phyloP scores from a whole-genome alignment of 2,797 vertebrate genomes.

The Microctenopoma stevenorrisi region DNA sequence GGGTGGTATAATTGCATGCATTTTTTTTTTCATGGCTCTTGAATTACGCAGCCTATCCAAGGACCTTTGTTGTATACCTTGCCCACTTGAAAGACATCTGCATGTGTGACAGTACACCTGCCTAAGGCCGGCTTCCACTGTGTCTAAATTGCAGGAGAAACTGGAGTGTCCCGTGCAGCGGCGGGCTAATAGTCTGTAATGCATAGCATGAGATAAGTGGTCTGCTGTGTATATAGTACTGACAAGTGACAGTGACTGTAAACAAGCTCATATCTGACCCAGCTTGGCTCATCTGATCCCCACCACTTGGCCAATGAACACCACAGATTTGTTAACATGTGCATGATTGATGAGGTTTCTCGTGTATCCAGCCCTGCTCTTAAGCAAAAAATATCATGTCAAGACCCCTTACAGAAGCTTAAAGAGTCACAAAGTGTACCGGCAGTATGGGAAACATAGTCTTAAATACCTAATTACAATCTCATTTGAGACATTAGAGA shows the following conservation, averaged over 20 bases:
- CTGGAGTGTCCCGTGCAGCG: slow-evolving; percentile 45
- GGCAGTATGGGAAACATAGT: slow-evolving; percentile 7
- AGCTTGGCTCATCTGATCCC: slow-evolving; percentile 73
- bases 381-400: slow-evolving; percentile 52
- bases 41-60: slow-evolving; percentile 39
- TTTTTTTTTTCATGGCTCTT: slow-evolving; percentile 54
- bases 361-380: slow-evolving; percentile 64
- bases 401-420: slow-evolving; percentile 35
- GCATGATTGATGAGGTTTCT: slow-evolving; percentile 76
- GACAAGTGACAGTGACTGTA: slow-evolving; percentile 79
- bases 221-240: slow-evolving; percentile 57
- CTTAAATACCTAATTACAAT: slow-evolving; percentile 31
- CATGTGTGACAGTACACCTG: slow-evolving; percentile 48
- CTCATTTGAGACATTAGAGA: slow-evolving; percentile 42
- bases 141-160: slow-evolving; percentile 57
- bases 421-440: slow-evolving; percentile 46
- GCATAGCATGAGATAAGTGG: slow-evolving; percentile 68
- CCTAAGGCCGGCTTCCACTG: slow-evolving; percentile 20
- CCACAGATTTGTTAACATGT: slow-evolving; percentile 81
- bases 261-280: slow-evolving; percentile 71
- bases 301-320: slow-evolving; percentile 80
- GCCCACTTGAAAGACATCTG: slow-evolving; percentile 38
- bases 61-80: slow-evolving; percentile 45
- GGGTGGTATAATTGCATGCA: slow-evolving; percentile 27
- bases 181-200: slow-evolving; percentile 70